Evolutionary conservation across 1,140 invertebrate species (phyloP), one percentile per base, ranked within the genome.

Genomic region (Geopemphigus sp.): DNA sequence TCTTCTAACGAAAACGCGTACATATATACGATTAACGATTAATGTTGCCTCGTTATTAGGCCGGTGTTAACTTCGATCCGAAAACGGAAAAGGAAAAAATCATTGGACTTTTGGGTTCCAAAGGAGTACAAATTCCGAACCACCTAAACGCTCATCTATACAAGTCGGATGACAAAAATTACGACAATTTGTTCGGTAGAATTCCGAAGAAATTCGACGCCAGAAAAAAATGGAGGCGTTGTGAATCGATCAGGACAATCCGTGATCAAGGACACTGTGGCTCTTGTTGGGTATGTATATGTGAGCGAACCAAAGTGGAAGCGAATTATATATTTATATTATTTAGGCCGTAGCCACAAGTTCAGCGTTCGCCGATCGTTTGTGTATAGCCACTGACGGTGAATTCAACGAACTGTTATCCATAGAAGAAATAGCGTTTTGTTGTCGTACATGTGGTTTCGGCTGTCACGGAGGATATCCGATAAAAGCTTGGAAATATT

Each of bases 181-280:
- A 76, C 22, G 15, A 59, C 0, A 22, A 45, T 3, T 45, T 45
- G 1, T 17, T 45, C 3, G 29, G 29, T 6, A 22, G n/a, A 22
- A 78, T 94, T 17, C 94, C 94, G 0, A 88, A 90, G 22, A 86
- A 89, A 81, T 97, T 97, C 85, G 94, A 96, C 86, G 85, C 94
- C 0, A 86, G 94, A 56, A 85, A 88, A 76, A 87, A 93, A 80
- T 96, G 95, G 95, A 89, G 93, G 0, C 84, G 94, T 82, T 97
- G 95, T 83, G 90, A 92, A 1, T 93, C 93, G 1, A 90, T 94
- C 82, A 86, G 87, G 56, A 91, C 93, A 84, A 90, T 94, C 29
- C 86, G 92, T 81, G 92, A 94, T 88, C 93, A 94, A 85, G 91
- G 88, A 8, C 87, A 87, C 15, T 91, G 90, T 84, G 91, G 91